These are phyloP conservation scores for Drosophila vallismaia DNA, from an alignment of 2,888 invertebrate genomes.

Conservation along the genomic window DNA sequence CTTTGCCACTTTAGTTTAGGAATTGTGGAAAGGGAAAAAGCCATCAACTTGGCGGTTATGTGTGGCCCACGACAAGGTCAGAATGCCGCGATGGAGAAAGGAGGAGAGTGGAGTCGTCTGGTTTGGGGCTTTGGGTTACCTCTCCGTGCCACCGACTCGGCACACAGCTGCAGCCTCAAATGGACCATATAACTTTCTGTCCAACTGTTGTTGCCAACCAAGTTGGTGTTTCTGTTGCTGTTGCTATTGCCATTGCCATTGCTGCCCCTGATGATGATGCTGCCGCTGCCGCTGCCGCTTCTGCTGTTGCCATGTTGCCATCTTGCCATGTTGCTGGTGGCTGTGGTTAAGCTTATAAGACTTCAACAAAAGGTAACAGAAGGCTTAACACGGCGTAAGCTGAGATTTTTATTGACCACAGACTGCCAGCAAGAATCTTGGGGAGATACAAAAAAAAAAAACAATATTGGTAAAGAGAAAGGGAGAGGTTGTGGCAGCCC, in stretches of 20 bases:
- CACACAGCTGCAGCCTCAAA: conserved; percentile 77
- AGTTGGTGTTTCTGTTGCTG: too few species aligned
- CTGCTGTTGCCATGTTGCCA: conserved; percentile 51
- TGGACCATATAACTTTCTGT: conserved; percentile 76
- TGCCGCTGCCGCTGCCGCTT: conserved; percentile 33
- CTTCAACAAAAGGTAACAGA: conserved; percentile 70
- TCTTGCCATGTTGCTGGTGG: conserved; percentile 44
- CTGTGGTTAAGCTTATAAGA: conserved; percentile 77
- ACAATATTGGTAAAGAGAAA: conserved; percentile 8
- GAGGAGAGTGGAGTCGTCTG: conserved; percentile 14
- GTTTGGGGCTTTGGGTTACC: conserved; percentile 41
- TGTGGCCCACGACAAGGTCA: conserved; percentile 56
- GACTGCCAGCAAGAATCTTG: conserved; percentile 54
- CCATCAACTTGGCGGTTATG: conserved; percentile 41
- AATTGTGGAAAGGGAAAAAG: too few species aligned
- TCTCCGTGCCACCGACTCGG: conserved; percentile 14
- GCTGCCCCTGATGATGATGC: conserved; percentile 7
- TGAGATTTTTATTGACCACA: conserved; percentile 76
- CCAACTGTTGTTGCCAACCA: conserved; percentile 64
- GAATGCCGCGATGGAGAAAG: conserved; percentile 27
- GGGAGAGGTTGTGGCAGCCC: conserved; percentile 12
- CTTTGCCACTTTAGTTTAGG: too few species aligned
- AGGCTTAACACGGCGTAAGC: conserved; percentile 58
- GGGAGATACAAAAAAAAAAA: conserved; percentile 39
- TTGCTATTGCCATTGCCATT: conserved; percentile 2